phyloP scores from a whole-genome alignment of 2,113 vertebrate genomes.

The Amphiprion ocellaris region DNA sequence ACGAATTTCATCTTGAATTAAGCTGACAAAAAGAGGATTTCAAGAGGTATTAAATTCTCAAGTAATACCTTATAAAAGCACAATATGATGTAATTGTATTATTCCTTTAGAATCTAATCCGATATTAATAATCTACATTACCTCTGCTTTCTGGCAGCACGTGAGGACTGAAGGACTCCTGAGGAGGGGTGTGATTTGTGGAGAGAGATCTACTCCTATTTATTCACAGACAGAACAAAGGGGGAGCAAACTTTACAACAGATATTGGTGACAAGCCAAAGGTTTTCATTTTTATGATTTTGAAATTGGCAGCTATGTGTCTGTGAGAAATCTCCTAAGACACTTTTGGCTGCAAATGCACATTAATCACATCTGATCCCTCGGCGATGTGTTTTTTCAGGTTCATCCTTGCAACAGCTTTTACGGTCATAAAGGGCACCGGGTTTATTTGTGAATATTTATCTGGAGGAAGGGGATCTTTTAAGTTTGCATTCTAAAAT shows the following conservation, averaged over 20 bases:
- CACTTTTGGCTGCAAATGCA: conserved; percentile 51
- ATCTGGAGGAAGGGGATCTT: too few species aligned
- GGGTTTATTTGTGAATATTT: not conserved
- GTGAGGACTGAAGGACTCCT: conserved; percentile 25
- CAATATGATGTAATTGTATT: not conserved
- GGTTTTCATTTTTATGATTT: conserved; percentile 38
- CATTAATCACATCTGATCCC: conserved; percentile 50
- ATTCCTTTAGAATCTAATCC: not conserved
- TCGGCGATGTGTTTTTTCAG: conserved; percentile 23
- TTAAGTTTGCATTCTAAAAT: too few species aligned
- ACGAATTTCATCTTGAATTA: conserved; percentile 71
- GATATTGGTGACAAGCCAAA: conserved; percentile 68
- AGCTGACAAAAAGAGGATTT: conserved; percentile 48
- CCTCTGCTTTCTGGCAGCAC: conserved; percentile 48
- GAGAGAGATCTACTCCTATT: conserved; percentile 68
- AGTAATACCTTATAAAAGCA: not conserved
- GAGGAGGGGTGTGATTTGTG: conserved; percentile 38
- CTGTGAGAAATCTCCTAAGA: conserved; percentile 35
- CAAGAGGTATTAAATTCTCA: not conserved
- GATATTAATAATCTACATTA: conserved; percentile 40
- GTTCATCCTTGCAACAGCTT: conserved; percentile 29
- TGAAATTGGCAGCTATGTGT: conserved; percentile 49
- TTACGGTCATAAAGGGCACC: conserved; percentile 1
- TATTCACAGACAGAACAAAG: conserved; percentile 70
- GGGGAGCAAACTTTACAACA: conserved; percentile 53